Conservation (phyloP, 2,113 vertebrate species). For the Dasyornis broadbenti region DNA sequence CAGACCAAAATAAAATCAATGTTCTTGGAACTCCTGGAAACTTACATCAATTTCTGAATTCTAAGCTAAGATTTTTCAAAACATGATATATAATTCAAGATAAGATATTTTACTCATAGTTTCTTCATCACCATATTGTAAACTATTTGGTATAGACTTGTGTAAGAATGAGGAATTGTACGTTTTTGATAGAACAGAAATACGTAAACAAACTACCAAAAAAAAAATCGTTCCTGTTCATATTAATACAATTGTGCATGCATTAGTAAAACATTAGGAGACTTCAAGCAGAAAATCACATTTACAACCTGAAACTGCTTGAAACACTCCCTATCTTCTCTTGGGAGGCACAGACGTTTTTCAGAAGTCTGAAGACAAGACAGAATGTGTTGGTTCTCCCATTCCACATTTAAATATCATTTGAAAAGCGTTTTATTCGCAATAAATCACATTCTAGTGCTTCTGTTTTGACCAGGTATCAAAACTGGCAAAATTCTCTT, state of each 20-base stretch:
- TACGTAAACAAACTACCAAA: neutral
- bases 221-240: neutral
- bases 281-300: neutral
- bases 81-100: neutral
- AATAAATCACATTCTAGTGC: neutral
- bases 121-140: neutral
- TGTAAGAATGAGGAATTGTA: neutral
- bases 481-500: slow-evolving; percentile 21
- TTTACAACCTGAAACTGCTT: neutral
- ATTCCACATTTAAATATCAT: neutral
- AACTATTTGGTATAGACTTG: neutral
- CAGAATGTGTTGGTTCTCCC: neutral
- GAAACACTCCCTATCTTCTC: neutral
- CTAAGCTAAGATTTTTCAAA: neutral
- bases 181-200: neutral
- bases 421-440: neutral
- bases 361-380: neutral
- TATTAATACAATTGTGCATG: neutral
- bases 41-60: neutral
- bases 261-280: neutral
- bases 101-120: neutral
- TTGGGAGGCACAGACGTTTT: neutral
- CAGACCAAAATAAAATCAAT: neutral
- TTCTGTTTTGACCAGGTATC: neutral
- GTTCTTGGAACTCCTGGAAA: neutral